Percentiles rank a stretch among this genome's conserved stretches.
Conservation (phyloP, 2,888 invertebrate species). For the Noctua janthe region DNA sequence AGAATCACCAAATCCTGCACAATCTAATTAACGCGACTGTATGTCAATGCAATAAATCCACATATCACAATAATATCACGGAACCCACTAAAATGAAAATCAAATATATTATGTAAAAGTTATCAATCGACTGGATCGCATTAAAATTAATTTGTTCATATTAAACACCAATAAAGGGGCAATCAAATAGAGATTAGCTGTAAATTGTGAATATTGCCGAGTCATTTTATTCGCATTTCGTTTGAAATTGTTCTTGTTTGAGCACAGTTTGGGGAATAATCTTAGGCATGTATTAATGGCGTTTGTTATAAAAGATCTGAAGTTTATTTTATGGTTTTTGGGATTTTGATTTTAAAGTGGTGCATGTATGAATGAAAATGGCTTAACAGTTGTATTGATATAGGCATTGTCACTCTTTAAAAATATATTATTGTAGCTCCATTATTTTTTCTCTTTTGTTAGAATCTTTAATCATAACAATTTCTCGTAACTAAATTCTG, state of each 20-base stretch:
- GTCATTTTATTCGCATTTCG: slow-evolving; percentile 45
- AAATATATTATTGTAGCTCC: not conserved
- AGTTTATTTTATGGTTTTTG: not conserved
- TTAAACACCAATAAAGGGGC: slow-evolving; percentile 47
- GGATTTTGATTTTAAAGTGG: not conserved
- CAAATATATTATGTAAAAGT: not conserved
- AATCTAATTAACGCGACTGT: not conserved
- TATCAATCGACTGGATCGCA: slow-evolving; percentile 34
- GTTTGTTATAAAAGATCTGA: not conserved
- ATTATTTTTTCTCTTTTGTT: not conserved
- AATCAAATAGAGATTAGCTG: slow-evolving; percentile 48
- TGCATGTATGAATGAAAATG: not conserved
- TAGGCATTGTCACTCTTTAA: not conserved
- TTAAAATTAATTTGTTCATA: slow-evolving; percentile 44
- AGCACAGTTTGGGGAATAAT: slow-evolving; percentile 26
- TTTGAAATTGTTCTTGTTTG: slow-evolving; percentile 26
- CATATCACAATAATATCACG: not conserved
- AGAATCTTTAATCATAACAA: not conserved
- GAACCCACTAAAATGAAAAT: slow-evolving; percentile 12
- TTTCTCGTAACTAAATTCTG: not conserved
- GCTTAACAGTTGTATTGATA: not conserved
- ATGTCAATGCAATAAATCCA: not conserved
- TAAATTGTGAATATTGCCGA: slow-evolving; percentile 25
- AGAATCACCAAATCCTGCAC: not conserved
- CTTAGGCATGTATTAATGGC: not conserved